Evolutionary conservation across 2,113 vertebrate species (phyloP), one percentile per base, ranked within the genome.

Genomic region (Helogale parvula): DNA sequence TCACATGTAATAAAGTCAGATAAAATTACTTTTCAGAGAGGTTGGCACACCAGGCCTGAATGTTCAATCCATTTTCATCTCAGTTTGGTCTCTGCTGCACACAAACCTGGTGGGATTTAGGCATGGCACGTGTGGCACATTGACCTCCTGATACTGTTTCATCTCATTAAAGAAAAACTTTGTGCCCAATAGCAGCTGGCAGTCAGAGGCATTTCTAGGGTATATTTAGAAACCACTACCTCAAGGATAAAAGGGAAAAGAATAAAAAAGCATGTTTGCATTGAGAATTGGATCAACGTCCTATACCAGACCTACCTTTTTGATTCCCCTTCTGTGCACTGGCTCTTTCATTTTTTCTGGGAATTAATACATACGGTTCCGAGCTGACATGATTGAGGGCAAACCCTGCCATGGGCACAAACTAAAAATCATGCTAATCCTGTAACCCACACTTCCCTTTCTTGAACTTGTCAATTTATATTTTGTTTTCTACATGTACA

Each of bases 211-310:
- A 35, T 96, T 91, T 89, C 93, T 92, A 72, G 74, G 65, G 94
- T 97, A 97, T 97, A 98, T 98, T 98, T 98, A 98, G 92, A 87
- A 98, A 98, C 50, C 96, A 87, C 94, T 98, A 88, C 96, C 96
- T 96, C 95, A 96, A 93, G 87, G 92, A 94, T 96, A 97, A 95
- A 93, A 84, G 84, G 79, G 90, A 45, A 57, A 92, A 88, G 35
- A 86, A 91, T 84, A 81, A 82, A 92, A 95, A 82, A 85, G 13
- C 27, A 10, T 57, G 29, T 87, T 93, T 93, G 57, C 47, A 35
- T 25, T 52, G 91, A 96, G 93, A 95, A 91, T 63, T 0, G 3
- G 79, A 63, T 91, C 66, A 94, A 52, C 35, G 15, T 50, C 74
- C 25, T 82, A 10, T 54, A 45, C 47, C 72, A 21, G 77, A 57